Conservation (phyloP, 2,888 invertebrate genomes). For the Barypeithes pellucidus region DNA sequence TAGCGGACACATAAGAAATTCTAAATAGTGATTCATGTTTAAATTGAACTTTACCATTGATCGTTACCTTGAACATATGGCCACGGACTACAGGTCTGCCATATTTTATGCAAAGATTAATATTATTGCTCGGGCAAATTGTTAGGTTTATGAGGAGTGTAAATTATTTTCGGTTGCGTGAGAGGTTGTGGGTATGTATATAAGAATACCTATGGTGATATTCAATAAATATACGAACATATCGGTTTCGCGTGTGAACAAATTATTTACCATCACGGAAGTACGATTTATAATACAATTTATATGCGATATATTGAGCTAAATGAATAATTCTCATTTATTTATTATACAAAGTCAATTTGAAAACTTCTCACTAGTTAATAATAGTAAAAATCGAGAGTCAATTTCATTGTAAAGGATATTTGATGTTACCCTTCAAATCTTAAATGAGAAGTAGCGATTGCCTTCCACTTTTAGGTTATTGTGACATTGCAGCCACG, state of each 20-base stretch:
- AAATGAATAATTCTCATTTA: neutral
- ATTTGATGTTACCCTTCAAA: no score
- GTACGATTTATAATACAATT: slow-evolving; percentile 5
- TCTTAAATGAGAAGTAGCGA: no score
- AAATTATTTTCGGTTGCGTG: slow-evolving; percentile 33
- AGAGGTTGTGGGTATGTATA: slow-evolving; percentile 18
- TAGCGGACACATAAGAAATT: no score
- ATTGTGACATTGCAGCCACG: no score
- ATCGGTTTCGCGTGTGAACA: slow-evolving; percentile 23
- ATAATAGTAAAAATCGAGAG: no score
- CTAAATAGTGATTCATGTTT: no score
- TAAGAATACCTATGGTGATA: slow-evolving; percentile 31
- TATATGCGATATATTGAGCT: slow-evolving; percentile 1
- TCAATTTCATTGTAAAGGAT: no score
- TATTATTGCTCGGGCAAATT: slow-evolving; percentile 10
- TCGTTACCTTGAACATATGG: neutral
- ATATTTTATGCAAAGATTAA: slow-evolving; percentile 19
- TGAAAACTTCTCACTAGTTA: no score
- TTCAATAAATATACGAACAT: slow-evolving; percentile 20
- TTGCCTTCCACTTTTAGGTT: no score
- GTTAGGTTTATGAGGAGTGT: slow-evolving; percentile 19
- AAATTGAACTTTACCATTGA: no score
- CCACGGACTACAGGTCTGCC: neutral
- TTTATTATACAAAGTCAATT: no score
- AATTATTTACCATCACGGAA: slow-evolving; percentile 28